Percentiles rank a stretch among this genome's conserved stretches.
phyloP scores from a whole-genome alignment of 2,797 vertebrate species.

The Botia kubotai region DNA sequence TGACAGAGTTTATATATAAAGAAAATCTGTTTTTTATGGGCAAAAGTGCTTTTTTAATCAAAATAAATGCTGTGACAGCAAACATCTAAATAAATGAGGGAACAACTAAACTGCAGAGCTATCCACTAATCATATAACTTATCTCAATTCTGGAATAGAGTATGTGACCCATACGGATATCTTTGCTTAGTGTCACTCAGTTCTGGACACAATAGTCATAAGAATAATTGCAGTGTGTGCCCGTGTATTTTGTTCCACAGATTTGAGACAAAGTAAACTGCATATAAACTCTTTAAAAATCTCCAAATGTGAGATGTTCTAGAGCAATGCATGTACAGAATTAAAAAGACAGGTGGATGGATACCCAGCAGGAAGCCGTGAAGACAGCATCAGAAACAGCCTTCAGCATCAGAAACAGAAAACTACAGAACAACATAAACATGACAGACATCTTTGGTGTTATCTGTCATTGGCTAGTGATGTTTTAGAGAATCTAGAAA shows the following conservation, averaged over 20 bases:
- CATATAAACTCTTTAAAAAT: neutral
- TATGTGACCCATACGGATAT: no score
- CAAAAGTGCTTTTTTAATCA: conserved; percentile 9
- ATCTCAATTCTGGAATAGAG: neutral
- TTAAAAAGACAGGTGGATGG: neutral
- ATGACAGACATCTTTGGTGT: neutral
- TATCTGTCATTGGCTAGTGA: conserved; percentile 5
- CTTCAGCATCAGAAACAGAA: neutral
- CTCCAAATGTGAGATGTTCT: neutral
- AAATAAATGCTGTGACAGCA: neutral
- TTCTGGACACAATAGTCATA: no score
- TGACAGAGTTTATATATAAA: conserved; percentile 3
- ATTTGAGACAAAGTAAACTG: no score
- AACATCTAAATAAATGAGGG: neutral
- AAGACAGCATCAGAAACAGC: conserved; percentile 11
- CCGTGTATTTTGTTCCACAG: no score
- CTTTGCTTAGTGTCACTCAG: no score
- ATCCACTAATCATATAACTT: neutral
- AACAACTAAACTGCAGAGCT: neutral
- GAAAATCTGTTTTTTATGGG: neutral
- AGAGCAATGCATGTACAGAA: neutral
- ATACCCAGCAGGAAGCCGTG: conserved; percentile 27
- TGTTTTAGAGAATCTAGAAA: neutral
- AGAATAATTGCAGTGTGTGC: no score
- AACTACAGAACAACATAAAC: conserved; percentile 10